Percentiles rank a stretch among this genome's conserved stretches.
Conservation (phyloP, 2,888 invertebrate species). For the Drosophila fungiperda region DNA sequence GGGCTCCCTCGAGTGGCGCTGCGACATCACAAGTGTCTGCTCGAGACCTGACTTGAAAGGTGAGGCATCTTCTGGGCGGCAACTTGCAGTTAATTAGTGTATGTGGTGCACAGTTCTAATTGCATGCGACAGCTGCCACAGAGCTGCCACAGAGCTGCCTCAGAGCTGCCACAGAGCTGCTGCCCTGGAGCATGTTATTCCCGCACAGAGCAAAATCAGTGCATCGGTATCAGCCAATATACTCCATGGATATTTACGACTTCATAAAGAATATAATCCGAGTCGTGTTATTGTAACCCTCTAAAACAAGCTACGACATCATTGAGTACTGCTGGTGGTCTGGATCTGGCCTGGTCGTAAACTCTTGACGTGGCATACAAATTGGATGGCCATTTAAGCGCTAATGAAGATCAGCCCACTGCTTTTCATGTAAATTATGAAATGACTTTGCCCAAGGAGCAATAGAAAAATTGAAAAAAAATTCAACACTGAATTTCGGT, state of each 20-base stretch:
- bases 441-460: background rate
- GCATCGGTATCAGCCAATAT: slow-evolving; percentile 22
- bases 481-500: background rate
- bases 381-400: slow-evolving; percentile 60
- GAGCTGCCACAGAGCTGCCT: slow-evolving; percentile 19
- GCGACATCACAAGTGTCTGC: slow-evolving; percentile 67
- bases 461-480: background rate
- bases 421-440: slow-evolving; percentile 48
- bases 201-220: slow-evolving; percentile 8
- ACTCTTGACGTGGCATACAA: slow-evolving; percentile 33
- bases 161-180: slow-evolving; percentile 1
- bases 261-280: slow-evolving; percentile 33
- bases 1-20: slow-evolving; percentile 63
- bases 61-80: slow-evolving; percentile 46
- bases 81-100: slow-evolving; percentile 75
- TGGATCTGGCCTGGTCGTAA: slow-evolving; percentile 27
- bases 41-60: slow-evolving; percentile 52
- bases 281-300: slow-evolving; percentile 30
- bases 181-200: slow-evolving; percentile 14
- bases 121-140: slow-evolving; percentile 61
- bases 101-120: slow-evolving; percentile 62
- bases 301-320: slow-evolving; percentile 33
- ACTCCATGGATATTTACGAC: slow-evolving; percentile 45
- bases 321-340: slow-evolving; percentile 43
- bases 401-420: slow-evolving; percentile 77